These are phyloP conservation scores for Oncorhynchus clarkii DNA, from an alignment of 2,113 vertebrate genomes.

Conservation along the genomic window DNA sequence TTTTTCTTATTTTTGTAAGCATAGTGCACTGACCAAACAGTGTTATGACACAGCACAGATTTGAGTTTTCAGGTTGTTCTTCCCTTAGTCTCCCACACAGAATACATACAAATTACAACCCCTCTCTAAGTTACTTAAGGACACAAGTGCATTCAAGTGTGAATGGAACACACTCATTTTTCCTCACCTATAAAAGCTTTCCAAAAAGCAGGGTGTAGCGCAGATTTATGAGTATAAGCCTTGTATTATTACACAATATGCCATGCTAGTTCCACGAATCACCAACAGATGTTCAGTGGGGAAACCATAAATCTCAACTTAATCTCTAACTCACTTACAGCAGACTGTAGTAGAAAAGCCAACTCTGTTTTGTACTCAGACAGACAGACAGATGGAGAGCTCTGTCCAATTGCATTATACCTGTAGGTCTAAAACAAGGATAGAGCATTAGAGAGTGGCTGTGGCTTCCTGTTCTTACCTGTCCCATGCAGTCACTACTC, in stretches of 20 bases:
- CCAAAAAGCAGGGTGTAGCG: not conserved
- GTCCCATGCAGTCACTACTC: too few relatives aligned
- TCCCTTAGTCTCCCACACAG: not conserved
- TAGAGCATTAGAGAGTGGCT: too few relatives aligned
- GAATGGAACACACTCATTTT: not conserved
- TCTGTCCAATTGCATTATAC: not conserved
- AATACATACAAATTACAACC: not conserved
- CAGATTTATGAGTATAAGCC: slow-evolving; percentile 7
- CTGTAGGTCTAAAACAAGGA: too few relatives aligned
- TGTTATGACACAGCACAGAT: not conserved
- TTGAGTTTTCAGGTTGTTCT: not conserved
- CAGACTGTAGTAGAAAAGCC: too few relatives aligned
- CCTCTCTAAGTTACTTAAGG: slow-evolving; percentile 4
- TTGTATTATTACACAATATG: not conserved
- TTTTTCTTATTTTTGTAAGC: not conserved
- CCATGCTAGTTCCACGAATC: too few relatives aligned
- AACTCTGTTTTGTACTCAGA: not conserved
- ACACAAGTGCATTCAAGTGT: slow-evolving; percentile 9
- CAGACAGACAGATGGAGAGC: not conserved
- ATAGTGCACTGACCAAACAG: not conserved
- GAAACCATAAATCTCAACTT: too few relatives aligned
- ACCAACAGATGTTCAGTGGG: too few relatives aligned
- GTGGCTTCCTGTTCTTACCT: too few relatives aligned
- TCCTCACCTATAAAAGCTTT: not conserved
- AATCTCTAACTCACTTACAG: too few relatives aligned